Percentiles rank a stretch among this genome's conserved stretches.
These are phyloP conservation scores for Eptesicus fuscus DNA, from an alignment of 2,113 vertebrate species.

Conservation along the genomic window DNA sequence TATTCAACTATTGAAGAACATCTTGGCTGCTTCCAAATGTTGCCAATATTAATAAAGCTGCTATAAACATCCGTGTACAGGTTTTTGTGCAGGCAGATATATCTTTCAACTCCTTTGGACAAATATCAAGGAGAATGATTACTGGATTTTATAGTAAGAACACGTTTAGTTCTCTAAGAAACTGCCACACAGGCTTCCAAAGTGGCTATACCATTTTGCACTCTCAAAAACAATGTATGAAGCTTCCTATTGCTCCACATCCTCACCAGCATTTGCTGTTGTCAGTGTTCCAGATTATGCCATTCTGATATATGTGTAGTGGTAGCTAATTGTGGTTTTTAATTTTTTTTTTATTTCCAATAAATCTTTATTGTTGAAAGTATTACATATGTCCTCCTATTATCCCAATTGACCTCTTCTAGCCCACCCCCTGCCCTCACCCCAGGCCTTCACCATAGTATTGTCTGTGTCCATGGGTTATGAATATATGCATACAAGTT, in stretches of 20 bases:
- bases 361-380: too few relatives aligned
- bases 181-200: neutral
- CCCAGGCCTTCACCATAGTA: too few relatives aligned
- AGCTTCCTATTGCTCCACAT: neutral
- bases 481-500: too few relatives aligned
- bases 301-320: neutral
- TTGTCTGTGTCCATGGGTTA: too few relatives aligned
- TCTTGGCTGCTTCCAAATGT: neutral
- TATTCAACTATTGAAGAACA: neutral
- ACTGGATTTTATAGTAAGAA: neutral
- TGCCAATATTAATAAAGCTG: neutral
- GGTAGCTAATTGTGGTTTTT: neutral
- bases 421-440: too few relatives aligned
- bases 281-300: neutral
- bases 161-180: neutral
- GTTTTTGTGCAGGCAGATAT: neutral
- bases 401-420: too few relatives aligned
- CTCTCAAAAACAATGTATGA: neutral
- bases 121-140: neutral
- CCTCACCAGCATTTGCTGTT: neutral
- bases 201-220: neutral
- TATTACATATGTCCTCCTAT: too few relatives aligned
- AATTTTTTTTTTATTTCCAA: too few relatives aligned
- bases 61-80: neutral
- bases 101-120: neutral